These are phyloP conservation scores for Hipposideros armiger DNA, from an alignment of 2,113 vertebrate genomes.

Conservation along the genomic window DNA sequence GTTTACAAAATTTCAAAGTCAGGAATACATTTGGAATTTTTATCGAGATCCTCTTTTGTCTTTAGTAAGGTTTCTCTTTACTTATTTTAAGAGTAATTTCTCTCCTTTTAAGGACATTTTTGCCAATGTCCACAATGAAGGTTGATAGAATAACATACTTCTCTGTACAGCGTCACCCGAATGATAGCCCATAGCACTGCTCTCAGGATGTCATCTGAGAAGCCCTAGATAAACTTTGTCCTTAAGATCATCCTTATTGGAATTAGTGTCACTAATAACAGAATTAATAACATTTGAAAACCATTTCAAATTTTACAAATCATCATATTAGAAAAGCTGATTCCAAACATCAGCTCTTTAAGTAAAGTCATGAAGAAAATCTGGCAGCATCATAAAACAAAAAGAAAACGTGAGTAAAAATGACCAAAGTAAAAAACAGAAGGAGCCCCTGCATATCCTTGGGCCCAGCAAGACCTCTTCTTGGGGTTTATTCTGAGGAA, in stretches of 20 bases:
- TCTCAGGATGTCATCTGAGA: rapidly evolving
- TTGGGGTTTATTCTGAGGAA: not conserved
- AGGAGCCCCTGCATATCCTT: not conserved
- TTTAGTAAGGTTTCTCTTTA: not conserved
- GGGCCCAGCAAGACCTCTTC: not conserved
- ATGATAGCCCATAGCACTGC: not conserved
- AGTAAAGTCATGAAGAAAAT: not conserved
- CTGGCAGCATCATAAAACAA: not conserved
- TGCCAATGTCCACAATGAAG: not conserved
- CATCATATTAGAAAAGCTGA: not conserved
- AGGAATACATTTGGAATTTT: not conserved
- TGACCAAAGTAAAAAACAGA: not conserved
- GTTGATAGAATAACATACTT: not conserved
- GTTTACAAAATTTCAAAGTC: not conserved
- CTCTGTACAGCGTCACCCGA: not conserved
- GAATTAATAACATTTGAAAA: not conserved
- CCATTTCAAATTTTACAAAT: not conserved
- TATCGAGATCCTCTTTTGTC: not conserved
- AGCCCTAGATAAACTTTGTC: not conserved
- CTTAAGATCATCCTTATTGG: not conserved
- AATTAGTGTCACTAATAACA: not conserved
- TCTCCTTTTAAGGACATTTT: not conserved
- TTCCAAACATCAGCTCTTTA: not conserved
- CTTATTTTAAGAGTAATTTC: not conserved
- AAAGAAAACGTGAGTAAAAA: not conserved